Evolutionary conservation across 1,140 invertebrate species (phyloP).

Genomic region (Yoshiicerus persimilis): DNA sequence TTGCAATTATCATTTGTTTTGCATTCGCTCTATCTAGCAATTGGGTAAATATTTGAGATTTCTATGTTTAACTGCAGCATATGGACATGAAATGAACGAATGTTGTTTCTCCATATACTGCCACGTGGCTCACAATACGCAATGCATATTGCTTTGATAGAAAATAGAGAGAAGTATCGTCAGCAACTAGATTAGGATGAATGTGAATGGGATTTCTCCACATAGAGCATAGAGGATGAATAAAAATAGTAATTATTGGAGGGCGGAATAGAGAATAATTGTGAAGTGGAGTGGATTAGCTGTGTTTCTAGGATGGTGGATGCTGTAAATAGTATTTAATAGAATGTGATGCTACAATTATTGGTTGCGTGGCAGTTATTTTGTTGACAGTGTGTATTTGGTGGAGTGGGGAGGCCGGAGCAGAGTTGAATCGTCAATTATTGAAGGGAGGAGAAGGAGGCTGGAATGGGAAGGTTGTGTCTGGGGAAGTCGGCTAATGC

Average conservation of each 20-base stretch:
- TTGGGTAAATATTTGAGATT: no score
- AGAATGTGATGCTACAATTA: not conserved
- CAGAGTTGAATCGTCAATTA: not conserved
- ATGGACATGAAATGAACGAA: no score
- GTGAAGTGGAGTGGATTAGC: no score
- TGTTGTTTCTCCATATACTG: no score
- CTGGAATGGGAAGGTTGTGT: not conserved
- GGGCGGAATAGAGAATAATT: no score
- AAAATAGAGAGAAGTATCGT: not conserved
- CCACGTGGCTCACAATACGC: no score
- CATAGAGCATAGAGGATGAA: not conserved
- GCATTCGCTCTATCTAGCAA: no score
- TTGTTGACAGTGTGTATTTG: not conserved
- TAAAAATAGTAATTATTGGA: not conserved
- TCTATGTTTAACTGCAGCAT: no score
- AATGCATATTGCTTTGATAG: no score
- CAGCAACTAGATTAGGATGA: not conserved
- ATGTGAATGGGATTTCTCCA: not conserved
- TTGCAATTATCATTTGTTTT: no score
- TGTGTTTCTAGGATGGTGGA: no score
- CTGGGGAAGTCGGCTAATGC: not conserved
- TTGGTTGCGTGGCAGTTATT: not conserved
- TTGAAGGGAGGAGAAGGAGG: not conserved
- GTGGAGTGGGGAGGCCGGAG: not conserved
- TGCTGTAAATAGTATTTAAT: not conserved